Evolutionary conservation across 2,888 invertebrate species (phyloP).

Genomic region (Pilophorus perplexus): DNA sequence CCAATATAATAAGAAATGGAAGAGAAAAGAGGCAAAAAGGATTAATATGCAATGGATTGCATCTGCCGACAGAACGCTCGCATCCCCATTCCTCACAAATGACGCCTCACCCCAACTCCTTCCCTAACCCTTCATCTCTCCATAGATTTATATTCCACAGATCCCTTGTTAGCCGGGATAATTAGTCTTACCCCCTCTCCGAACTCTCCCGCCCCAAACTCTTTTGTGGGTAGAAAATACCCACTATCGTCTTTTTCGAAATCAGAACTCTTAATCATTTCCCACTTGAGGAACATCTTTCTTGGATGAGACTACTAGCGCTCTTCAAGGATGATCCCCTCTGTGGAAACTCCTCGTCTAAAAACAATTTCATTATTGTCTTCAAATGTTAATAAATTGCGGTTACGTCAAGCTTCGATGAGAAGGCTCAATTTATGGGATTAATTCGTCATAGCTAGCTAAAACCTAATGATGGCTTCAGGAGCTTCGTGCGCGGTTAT

Average conservation of each 20-base stretch:
- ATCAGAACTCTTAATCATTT: slow-evolving; percentile 16
- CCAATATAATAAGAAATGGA: slow-evolving; percentile 13
- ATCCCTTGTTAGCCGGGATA: slow-evolving; percentile 13
- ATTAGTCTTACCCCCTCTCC: slow-evolving; percentile 18
- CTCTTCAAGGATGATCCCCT: no score
- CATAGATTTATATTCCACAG: slow-evolving; percentile 11
- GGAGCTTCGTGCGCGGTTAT: no score
- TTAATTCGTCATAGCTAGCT: no score
- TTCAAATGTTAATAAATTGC: no score
- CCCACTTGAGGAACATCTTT: no score
- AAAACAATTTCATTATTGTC: no score
- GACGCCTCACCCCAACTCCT: not conserved
- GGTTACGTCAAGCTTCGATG: no score
- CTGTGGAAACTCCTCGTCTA: no score
- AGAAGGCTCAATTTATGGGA: no score
- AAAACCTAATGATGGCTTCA: no score
- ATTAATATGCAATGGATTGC: slow-evolving; percentile 38
- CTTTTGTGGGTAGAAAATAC: no score
- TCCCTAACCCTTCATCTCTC: not conserved
- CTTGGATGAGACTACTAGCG: no score
- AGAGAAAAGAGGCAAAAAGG: slow-evolving; percentile 7
- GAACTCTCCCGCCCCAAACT: not conserved
- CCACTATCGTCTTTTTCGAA: not conserved
- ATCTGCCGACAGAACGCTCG: slow-evolving; percentile 28
- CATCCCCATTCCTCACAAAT: slow-evolving; percentile 29